phyloP scores from a whole-genome alignment of 1,140 invertebrate species.

The Bombus sibiricus region DNA sequence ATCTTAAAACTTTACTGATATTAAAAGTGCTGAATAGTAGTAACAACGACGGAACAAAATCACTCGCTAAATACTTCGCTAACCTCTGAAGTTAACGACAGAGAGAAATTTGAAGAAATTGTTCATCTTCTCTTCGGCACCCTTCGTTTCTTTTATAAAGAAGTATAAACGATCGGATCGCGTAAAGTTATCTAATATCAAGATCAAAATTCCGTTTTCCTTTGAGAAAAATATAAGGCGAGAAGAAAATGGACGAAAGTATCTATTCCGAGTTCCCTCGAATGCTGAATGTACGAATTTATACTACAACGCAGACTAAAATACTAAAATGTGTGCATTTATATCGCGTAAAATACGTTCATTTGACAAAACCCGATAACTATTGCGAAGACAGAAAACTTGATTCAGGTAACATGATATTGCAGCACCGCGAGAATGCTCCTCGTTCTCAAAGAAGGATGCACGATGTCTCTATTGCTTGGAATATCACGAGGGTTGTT shows the following conservation, averaged over 20 bases:
- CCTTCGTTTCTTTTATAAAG: neutral
- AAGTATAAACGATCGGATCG: neutral
- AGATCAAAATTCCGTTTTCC: neutral
- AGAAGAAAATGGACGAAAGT: no score
- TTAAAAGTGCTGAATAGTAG: neutral
- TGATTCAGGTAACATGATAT: neutral
- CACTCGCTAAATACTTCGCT: neutral
- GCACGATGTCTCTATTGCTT: neutral
- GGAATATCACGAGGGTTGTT: slow-evolving; percentile 14
- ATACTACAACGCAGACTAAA: no score
- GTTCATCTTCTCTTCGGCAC: no score
- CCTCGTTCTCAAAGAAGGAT: neutral
- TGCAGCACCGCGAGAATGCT: neutral
- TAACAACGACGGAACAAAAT: neutral
- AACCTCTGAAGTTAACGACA: neutral
- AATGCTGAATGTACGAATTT: no score
- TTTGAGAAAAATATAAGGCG: neutral
- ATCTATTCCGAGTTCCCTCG: no score
- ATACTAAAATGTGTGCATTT: no score
- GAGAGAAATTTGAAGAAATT: neutral
- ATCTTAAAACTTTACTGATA: no score
- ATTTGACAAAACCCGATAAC: no score
- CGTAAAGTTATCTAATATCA: neutral
- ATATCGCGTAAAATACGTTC: no score
- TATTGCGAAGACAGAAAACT: neutral